These are phyloP conservation scores for Neoniphon sammara DNA, from an alignment of 2,797 vertebrate species.

Conservation along the genomic window DNA sequence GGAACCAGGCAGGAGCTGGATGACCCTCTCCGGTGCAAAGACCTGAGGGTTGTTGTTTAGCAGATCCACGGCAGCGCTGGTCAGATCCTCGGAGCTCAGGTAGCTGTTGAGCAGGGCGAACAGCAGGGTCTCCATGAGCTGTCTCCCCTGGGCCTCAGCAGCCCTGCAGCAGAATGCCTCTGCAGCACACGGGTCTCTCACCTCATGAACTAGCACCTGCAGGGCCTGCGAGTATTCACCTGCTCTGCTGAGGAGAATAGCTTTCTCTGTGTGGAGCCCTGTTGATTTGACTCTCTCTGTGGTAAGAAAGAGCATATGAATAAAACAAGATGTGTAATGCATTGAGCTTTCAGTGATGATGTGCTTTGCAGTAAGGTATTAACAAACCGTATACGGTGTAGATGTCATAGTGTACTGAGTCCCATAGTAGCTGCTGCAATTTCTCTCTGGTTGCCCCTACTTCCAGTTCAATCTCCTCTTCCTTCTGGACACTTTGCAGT, in stretches of 20 bases:
- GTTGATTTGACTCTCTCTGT: slow-evolving; percentile 73
- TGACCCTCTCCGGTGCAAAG: slow-evolving; percentile 63
- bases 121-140: slow-evolving; percentile 62
- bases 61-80: slow-evolving; percentile 67
- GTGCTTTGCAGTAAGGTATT: slow-evolving; percentile 3
- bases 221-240: slow-evolving; percentile 76
- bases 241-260: slow-evolving; percentile 71
- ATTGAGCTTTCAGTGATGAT: not conserved
- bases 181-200: slow-evolving; percentile 65
- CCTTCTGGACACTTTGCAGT: slow-evolving; percentile 33
- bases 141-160: slow-evolving; percentile 47
- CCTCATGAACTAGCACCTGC: slow-evolving; percentile 70
- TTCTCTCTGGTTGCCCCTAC: slow-evolving; percentile 63
- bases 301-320: not conserved
- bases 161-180: slow-evolving; percentile 77
- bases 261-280: slow-evolving; percentile 71
- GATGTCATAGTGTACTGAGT: slow-evolving; percentile 71
- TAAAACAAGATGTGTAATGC: slow-evolving; percentile 1
- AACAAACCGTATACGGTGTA: slow-evolving; percentile 68
- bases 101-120: slow-evolving; percentile 74
- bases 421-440: slow-evolving; percentile 78
- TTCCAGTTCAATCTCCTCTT: slow-evolving; percentile 42
- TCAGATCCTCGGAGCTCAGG: slow-evolving; percentile 53
- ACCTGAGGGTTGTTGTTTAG: slow-evolving; percentile 67
- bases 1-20: slow-evolving; percentile 73